Conservation (phyloP, 2,888 invertebrate species). For the Priocnemis perturbator region DNA sequence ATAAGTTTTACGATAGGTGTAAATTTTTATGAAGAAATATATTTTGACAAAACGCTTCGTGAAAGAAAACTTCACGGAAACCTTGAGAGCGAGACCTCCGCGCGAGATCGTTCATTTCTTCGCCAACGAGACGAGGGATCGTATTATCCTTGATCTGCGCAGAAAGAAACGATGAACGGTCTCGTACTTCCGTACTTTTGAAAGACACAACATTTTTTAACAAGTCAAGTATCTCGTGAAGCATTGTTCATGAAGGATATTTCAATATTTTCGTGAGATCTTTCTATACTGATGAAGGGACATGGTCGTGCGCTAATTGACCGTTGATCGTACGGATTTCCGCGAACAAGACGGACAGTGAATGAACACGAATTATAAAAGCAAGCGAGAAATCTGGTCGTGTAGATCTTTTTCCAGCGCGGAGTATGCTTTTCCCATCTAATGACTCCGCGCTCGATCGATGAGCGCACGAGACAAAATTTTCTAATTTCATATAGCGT, state of each 20-base stretch:
- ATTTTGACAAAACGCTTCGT: constrained; percentile 52
- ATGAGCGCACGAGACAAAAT: neutral
- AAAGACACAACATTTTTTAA: too few species aligned
- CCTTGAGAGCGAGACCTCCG: constrained; percentile 9
- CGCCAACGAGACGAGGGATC: neutral
- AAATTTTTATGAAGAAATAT: constrained; percentile 53
- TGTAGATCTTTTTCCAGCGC: too few species aligned
- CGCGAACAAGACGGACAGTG: too few species aligned
- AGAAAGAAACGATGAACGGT: neutral
- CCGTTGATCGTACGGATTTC: neutral
- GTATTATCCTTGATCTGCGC: neutral
- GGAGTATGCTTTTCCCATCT: too few species aligned
- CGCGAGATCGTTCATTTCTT: constrained; percentile 22
- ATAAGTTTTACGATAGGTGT: constrained; percentile 46
- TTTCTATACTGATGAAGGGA: constrained; percentile 8
- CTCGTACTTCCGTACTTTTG: too few species aligned
- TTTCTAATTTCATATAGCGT: constrained; percentile 33
- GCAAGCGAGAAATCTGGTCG: too few species aligned
- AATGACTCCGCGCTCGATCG: too few species aligned
- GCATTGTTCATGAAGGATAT: too few species aligned
- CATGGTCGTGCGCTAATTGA: neutral
- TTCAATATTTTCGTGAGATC: constrained; percentile 25
- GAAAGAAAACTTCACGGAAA: constrained; percentile 8
- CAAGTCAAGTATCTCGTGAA: too few species aligned
- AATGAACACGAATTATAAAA: too few species aligned